Conservation (phyloP, 2,888 invertebrate genomes). For the Siphlonurus alternatus region DNA sequence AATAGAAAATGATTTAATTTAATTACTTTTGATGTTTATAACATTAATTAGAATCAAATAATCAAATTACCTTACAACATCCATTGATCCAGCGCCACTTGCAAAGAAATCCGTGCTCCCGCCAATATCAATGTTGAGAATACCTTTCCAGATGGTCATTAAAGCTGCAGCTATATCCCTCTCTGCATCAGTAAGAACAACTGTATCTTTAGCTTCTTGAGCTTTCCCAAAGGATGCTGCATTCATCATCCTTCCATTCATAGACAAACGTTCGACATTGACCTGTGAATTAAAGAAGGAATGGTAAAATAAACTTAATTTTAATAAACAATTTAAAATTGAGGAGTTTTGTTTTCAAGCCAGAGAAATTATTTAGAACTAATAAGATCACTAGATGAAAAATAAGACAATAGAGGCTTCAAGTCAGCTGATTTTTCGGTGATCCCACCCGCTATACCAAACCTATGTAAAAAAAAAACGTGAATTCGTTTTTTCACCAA, state of each 20-base stretch:
- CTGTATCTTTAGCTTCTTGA: slow-evolving; percentile 32
- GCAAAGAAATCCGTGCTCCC: slow-evolving; percentile 81
- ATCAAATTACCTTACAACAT: slow-evolving; percentile 54
- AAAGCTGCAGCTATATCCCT: slow-evolving; percentile 43
- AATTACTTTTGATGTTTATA: too few species aligned
- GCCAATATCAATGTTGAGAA: slow-evolving; percentile 57
- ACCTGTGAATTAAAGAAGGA: slow-evolving; percentile 32
- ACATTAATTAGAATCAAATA: too few species aligned
- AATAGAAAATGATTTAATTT: slow-evolving; percentile 6
- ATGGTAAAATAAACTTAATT: not conserved
- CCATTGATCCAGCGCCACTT: slow-evolving; percentile 96
- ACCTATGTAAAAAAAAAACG: too few species aligned
- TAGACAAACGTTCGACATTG: slow-evolving; percentile 58
- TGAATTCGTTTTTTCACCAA: too few species aligned
- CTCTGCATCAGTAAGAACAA: slow-evolving; percentile 61
- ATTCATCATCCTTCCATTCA: slow-evolving; percentile 63
- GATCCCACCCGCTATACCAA: too few species aligned
- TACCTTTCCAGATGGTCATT: slow-evolving; percentile 64
- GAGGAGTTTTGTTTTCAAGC: too few species aligned
- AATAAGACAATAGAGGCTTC: too few species aligned
- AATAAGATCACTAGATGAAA: too few species aligned
- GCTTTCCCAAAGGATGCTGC: slow-evolving; percentile 56
- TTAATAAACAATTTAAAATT: not conserved
- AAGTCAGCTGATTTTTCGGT: too few species aligned
- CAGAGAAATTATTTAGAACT: too few species aligned